phyloP scores from a whole-genome alignment of 1,140 invertebrate species.

The Bombus ignitus region DNA sequence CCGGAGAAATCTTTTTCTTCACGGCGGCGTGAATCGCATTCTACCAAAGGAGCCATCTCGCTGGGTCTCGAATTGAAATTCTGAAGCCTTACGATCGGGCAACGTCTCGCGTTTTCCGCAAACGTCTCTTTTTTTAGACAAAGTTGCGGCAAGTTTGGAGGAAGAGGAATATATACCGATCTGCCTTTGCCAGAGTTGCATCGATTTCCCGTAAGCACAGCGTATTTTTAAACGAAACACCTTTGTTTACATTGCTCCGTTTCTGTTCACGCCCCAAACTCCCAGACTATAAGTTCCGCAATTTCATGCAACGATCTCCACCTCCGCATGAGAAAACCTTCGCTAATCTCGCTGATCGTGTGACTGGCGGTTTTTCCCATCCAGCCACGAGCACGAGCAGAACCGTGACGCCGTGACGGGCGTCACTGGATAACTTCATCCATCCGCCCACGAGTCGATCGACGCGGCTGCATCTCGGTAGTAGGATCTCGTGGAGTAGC shows the following conservation, averaged over 20 bases:
- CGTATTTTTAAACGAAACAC: background rate
- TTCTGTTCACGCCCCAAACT: background rate
- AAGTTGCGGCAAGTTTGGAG: too few species aligned
- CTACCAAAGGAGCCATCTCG: background rate
- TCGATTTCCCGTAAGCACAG: too few species aligned
- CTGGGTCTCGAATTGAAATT: background rate
- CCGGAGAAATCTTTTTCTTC: slow-evolving; percentile 37
- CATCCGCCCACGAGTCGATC: slow-evolving; percentile 46
- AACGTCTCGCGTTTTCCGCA: background rate
- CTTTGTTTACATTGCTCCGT: background rate
- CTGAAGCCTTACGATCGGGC: background rate
- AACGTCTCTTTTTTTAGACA: background rate
- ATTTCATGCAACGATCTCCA: slow-evolving; percentile 33
- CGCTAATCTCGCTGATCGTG: background rate
- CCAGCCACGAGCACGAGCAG: background rate
- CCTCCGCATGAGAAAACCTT: background rate
- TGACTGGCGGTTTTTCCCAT: slow-evolving; percentile 26
- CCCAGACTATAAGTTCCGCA: background rate
- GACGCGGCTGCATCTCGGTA: background rate
- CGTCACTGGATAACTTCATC: slow-evolving; percentile 38
- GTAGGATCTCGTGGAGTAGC: background rate
- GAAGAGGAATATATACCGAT: too few species aligned
- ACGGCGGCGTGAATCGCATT: slow-evolving; percentile 12
- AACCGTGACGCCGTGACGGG: background rate
- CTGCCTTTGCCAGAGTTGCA: too few species aligned